These are phyloP conservation scores for Clusia tigrina DNA, from an alignment of 2,888 invertebrate species.

Conservation along the genomic window DNA sequence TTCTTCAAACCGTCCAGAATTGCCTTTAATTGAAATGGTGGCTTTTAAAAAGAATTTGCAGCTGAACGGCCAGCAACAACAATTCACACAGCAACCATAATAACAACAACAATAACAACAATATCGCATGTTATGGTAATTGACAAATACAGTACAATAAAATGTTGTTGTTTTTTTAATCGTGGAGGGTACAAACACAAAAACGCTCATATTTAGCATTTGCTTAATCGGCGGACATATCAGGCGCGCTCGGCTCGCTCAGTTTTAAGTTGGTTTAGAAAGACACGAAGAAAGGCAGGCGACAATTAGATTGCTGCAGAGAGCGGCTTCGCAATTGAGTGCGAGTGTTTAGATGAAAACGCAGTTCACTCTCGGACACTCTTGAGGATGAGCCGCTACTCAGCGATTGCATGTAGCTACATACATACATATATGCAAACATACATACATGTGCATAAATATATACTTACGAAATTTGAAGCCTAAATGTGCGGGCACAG, in stretches of 20 bases:
- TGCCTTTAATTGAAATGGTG: conserved; percentile 10
- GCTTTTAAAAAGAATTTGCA: neutral
- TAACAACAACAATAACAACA: too few species aligned
- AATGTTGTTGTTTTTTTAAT: neutral
- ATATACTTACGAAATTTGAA: too few species aligned
- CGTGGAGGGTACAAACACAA: neutral
- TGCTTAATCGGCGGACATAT: neutral
- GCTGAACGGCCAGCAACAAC: neutral
- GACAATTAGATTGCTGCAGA: neutral
- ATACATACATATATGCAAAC: too few species aligned
- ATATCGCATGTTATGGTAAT: conserved; percentile 11
- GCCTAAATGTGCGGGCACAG: too few species aligned
- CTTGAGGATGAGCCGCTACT: too few species aligned
- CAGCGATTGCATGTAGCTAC: too few species aligned
- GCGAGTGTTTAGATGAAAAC: too few species aligned
- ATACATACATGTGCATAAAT: too few species aligned
- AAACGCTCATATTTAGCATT: neutral
- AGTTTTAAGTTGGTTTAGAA: neutral
- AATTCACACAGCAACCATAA: neutral
- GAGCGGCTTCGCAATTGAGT: too few species aligned
- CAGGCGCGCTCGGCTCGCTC: neutral
- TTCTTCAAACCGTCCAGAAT: neutral
- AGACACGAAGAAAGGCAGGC: neutral
- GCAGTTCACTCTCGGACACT: too few species aligned
- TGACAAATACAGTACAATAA: neutral